Percentiles rank a stretch among this genome's conserved stretches.
Evolutionary conservation across 2,113 vertebrate species (phyloP).

Genomic region (Centropristis striata): DNA sequence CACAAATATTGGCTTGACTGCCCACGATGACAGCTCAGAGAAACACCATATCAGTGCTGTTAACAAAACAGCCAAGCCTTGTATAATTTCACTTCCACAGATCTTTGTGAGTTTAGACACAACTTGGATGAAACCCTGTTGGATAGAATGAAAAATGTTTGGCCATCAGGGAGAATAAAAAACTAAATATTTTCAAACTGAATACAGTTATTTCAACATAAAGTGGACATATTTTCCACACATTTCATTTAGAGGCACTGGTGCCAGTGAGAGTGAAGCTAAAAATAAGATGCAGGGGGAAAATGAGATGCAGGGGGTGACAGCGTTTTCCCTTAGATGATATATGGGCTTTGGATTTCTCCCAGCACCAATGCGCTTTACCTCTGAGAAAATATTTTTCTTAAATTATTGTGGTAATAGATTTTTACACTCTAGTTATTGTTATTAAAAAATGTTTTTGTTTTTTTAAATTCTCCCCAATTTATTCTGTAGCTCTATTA

Average conservation of each 20-base stretch:
- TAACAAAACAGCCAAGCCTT: background rate
- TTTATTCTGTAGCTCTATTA: background rate
- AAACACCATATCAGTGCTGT: background rate
- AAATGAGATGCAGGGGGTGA: slow-evolving; percentile 11
- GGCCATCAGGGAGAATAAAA: background rate
- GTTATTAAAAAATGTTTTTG: too few relatives aligned
- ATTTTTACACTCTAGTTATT: background rate
- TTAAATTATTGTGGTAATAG: slow-evolving; percentile 1
- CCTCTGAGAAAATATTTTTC: slow-evolving; percentile 22
- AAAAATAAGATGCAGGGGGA: slow-evolving; percentile 19
- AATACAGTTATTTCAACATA: background rate
- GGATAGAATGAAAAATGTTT: too few relatives aligned
- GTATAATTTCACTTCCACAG: background rate
- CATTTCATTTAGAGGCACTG: slow-evolving; percentile 23
- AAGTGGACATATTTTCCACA: background rate
- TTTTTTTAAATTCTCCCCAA: background rate
- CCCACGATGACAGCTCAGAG: slow-evolving; percentile 19
- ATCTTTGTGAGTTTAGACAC: background rate
- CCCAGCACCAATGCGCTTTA: background rate
- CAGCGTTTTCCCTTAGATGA: slow-evolving; percentile 37
- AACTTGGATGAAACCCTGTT: background rate
- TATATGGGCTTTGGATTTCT: slow-evolving; percentile 29
- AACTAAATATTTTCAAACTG: background rate
- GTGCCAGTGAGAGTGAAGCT: slow-evolving; percentile 7
- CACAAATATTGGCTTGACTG: slow-evolving; percentile 9